Evolutionary conservation across 2,797 vertebrate species (phyloP).

Genomic region (Simalia tracyae): DNA sequence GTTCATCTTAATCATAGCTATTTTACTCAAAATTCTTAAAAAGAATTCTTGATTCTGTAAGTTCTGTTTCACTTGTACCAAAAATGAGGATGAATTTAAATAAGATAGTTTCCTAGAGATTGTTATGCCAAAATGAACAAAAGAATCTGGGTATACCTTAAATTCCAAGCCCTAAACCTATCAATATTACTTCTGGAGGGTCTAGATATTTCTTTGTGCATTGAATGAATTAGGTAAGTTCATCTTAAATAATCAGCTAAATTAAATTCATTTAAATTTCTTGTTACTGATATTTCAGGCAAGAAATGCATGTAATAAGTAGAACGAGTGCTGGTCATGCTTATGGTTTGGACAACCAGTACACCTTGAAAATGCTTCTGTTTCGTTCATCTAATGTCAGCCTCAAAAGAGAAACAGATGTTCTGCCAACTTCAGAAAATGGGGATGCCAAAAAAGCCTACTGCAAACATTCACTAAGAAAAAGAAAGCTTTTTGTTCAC

Average conservation of each 20-base stretch:
- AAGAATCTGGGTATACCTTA: too few relatives aligned
- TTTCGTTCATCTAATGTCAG: not conserved
- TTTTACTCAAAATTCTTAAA: too few relatives aligned
- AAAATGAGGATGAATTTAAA: too few relatives aligned
- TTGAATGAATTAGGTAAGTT: not conserved
- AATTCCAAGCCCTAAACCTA: too few relatives aligned
- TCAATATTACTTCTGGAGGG: not conserved
- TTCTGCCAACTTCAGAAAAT: slow-evolving; percentile 10
- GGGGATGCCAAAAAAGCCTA: not conserved
- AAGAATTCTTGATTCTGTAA: too few relatives aligned
- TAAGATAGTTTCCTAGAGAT: too few relatives aligned
- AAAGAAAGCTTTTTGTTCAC: not conserved
- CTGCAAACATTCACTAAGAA: not conserved
- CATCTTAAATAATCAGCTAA: not conserved
- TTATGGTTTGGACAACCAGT: not conserved
- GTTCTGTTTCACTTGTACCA: too few relatives aligned
- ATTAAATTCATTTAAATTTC: not conserved
- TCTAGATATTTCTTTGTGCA: not conserved
- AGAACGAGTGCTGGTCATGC: not conserved
- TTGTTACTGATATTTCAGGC: not conserved
- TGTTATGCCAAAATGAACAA: too few relatives aligned
- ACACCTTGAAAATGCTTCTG: not conserved
- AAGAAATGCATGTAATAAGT: not conserved
- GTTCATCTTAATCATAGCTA: too few relatives aligned
- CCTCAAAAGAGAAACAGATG: slow-evolving; percentile 10